Conservation (phyloP, 2,797 vertebrate genomes). For the Hydrocynus forskahlii region DNA sequence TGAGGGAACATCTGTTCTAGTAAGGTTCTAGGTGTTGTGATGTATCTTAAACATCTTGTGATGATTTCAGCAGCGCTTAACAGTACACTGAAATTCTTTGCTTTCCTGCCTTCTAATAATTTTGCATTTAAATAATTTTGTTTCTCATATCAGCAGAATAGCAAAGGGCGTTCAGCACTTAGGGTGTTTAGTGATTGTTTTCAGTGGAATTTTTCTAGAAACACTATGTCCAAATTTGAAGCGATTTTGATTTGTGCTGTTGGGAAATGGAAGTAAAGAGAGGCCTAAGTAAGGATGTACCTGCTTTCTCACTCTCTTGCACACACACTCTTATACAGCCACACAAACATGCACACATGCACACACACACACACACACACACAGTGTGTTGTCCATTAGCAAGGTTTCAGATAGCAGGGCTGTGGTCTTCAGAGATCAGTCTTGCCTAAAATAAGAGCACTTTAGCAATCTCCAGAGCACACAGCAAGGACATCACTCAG, state of each 20-base stretch:
- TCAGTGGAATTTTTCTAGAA: conserved; percentile 4
- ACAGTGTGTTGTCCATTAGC: conserved; percentile 74
- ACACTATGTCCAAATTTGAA: background rate
- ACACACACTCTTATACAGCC: conserved; percentile 17
- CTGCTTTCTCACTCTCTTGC: conserved; percentile 22
- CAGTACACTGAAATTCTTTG: too few relatives aligned
- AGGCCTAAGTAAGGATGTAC: conserved; percentile 33
- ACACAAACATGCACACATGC: conserved; percentile 42
- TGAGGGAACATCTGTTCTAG: too few relatives aligned
- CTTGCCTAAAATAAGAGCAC: conserved; percentile 69
- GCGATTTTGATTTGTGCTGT: conserved; percentile 11
- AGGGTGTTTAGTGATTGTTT: background rate
- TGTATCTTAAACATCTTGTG: too few relatives aligned
- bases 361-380: conserved; percentile 42
- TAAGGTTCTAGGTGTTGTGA: too few relatives aligned
- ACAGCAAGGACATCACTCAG: conserved; percentile 55
- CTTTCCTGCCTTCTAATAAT: too few relatives aligned
- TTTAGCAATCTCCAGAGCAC: conserved; percentile 65
- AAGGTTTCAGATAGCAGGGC: conserved; percentile 80
- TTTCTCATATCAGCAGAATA: too few relatives aligned
- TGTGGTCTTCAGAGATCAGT: conserved; percentile 73
- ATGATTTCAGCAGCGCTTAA: too few relatives aligned
- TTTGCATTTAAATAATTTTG: too few relatives aligned
- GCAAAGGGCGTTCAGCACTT: too few relatives aligned
- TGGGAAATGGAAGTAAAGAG: conserved; percentile 25